Base-by-base conservation (phyloP, 1,140 invertebrate genomes). In the Zaprionus capensis region DNA sequence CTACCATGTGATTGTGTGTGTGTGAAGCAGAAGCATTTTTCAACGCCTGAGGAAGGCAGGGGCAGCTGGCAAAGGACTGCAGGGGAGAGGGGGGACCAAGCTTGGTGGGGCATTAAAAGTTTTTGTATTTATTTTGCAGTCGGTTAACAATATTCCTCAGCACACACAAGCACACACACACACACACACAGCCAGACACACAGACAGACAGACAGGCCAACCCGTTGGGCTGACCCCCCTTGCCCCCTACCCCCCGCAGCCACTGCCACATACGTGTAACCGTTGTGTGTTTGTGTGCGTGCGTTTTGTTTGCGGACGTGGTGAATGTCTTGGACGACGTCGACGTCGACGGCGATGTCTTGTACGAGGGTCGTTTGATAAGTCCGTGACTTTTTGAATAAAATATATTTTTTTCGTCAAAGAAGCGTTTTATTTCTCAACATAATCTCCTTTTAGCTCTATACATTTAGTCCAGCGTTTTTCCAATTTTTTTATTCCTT, bases 91-190 rank as follows among this genome's bases (percentile, higher is more conserved):
- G n/a, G 20, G 15, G 57, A 58, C 31, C 31, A 34, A n/a, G 34
- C 28, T 58, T 46, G 58, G 38, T 62, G 46, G 53, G 31, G 69
- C 86, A 91, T 91, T 91, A 91, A 91, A 91, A 91, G 87, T 91
- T 91, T 91, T 91, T 91, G 87, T 91, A 91, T 91, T 91, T 91
- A 91, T 91, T 91, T 91, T 91, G 87, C 88, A 90, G 85, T 90
- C 85, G 85, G 85, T 90, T 90, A 91, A 90, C 85, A 90, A 90
- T 90, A 90, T 90, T 90, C 85, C 85, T 81, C 76, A 51, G 46
- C 46, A 24, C 46, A 24, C 46, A 24, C 20, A 49, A 20, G 22
- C 20, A 49, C 46, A 49, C 46, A 49, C 11, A 51, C 1, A 51
- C 20, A 51, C 4, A 36, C 26, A 55, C 15, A 38, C 51, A 26